phyloP scores from a whole-genome alignment of 1,140 invertebrate genomes.

The Andrena cerasifolii region DNA sequence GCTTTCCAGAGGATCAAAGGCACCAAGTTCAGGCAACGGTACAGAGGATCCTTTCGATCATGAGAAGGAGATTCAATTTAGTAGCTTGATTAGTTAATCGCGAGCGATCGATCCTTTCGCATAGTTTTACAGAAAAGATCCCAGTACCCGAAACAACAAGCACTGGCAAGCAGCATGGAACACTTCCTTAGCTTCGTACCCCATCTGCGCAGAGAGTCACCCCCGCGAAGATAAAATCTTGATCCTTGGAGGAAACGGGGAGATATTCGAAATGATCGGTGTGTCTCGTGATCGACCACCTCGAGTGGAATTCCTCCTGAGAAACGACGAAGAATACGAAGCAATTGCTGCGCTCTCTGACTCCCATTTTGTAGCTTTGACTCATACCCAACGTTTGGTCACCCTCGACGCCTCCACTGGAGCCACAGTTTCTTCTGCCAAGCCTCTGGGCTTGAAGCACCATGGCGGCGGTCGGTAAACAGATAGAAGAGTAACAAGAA shows the following conservation, averaged over 20 bases:
- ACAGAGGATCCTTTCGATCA: no score
- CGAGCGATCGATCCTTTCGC: no score
- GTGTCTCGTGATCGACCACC: constrained; percentile 49
- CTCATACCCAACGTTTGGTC: not conserved
- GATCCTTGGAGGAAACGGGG: constrained; percentile 56
- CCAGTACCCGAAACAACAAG: constrained; percentile 35
- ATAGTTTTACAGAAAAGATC: constrained; percentile 70
- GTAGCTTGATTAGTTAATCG: no score
- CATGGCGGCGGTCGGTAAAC: constrained; percentile 49
- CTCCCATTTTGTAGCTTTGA: constrained; percentile 20
- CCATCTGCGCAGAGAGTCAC: constrained; percentile 43
- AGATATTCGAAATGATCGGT: constrained; percentile 62
- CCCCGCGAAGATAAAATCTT: constrained; percentile 64
- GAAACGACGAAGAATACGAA: constrained; percentile 46
- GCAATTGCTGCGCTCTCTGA: constrained; percentile 52
- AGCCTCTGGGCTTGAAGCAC: constrained; percentile 4
- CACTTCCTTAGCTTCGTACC: constrained; percentile 51
- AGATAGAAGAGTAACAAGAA: not conserved
- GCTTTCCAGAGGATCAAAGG: no score
- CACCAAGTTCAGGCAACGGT: constrained; percentile 8
- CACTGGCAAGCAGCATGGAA: constrained; percentile 65
- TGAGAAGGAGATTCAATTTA: no score
- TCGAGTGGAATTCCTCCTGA: constrained; percentile 41
- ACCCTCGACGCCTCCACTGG: constrained; percentile 32
- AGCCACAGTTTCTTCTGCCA: not conserved